Evolutionary conservation across 2,113 vertebrate genomes (phyloP).

Genomic region (Sturnira hondurensis): DNA sequence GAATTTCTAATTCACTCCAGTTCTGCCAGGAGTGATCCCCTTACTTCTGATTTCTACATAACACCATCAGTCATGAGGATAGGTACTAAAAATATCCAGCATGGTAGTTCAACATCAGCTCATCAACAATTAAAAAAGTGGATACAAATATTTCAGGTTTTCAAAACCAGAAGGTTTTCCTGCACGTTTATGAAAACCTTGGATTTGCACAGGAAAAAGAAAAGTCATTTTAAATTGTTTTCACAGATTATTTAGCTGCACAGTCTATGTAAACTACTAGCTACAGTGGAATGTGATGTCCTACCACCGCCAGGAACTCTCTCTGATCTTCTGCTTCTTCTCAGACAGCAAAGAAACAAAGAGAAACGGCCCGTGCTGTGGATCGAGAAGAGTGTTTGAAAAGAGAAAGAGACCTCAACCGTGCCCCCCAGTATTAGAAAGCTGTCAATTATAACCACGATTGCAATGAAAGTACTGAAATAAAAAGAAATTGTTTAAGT

Average conservation of each 20-base stretch:
- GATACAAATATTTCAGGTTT: slow-evolving; percentile 81
- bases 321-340: slow-evolving; percentile 83
- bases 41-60: slow-evolving; percentile 81
- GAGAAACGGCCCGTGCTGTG: slow-evolving; percentile 80
- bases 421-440: slow-evolving; percentile 81
- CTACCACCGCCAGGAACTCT: slow-evolving; percentile 72
- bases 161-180: slow-evolving; percentile 73
- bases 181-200: slow-evolving; percentile 77
- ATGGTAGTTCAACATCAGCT: slow-evolving; percentile 79
- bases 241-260: slow-evolving; percentile 73
- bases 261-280: slow-evolving; percentile 78
- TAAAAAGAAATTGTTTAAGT: slow-evolving; percentile 66
- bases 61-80: slow-evolving; percentile 75
- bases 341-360: slow-evolving; percentile 85
- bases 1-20: slow-evolving; percentile 86
- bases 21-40: slow-evolving; percentile 83
- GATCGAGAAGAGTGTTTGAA: slow-evolving; percentile 81
- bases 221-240: slow-evolving; percentile 77
- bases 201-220: slow-evolving; percentile 53
- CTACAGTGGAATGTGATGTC: slow-evolving; percentile 81
- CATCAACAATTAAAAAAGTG: slow-evolving; percentile 86
- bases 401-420: slow-evolving; percentile 83
- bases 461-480: slow-evolving; percentile 78
- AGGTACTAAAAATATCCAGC: slow-evolving; percentile 83
- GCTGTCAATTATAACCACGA: slow-evolving; percentile 83